phyloP scores from a whole-genome alignment of 2,797 vertebrate species.

The Clarias pachynema region DNA sequence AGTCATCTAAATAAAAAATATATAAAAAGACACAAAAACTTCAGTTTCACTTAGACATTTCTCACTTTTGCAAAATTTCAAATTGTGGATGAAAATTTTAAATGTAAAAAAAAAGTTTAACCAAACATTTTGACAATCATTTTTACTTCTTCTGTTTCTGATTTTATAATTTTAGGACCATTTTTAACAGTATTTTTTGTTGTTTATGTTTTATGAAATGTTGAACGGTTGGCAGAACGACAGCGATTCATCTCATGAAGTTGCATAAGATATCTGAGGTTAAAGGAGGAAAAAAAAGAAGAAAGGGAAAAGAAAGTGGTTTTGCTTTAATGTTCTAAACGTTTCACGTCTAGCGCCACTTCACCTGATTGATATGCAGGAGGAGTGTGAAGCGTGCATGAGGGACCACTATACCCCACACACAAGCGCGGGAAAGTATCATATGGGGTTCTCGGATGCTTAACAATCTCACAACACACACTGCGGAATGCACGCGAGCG shows the following conservation, averaged over 20 bases:
- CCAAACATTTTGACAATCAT: neutral
- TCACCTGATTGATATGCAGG: neutral
- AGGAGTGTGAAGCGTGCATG: conserved; percentile 55
- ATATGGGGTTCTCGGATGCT: conserved; percentile 64
- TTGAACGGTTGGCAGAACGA: neutral
- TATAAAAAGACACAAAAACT: neutral
- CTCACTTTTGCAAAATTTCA: neutral
- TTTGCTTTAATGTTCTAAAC: neutral
- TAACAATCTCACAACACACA: conserved; percentile 57
- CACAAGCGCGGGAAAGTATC: conserved; percentile 66
- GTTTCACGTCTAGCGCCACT: neutral
- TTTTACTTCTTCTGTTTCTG: neutral
- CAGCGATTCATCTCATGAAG: neutral
- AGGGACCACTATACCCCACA: conserved; percentile 72
- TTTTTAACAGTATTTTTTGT: neutral
- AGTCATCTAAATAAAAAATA: too few species aligned
- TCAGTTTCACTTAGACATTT: neutral
- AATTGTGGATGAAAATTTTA: neutral
- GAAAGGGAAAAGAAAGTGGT: neutral
- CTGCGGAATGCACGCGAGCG: conserved; percentile 36
- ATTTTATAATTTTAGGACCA: neutral
- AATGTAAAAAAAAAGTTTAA: neutral
- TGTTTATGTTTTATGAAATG: neutral
- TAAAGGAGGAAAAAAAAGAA: neutral
- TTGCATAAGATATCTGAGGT: neutral